phyloP scores from a whole-genome alignment of 2,113 vertebrate species.

The Chitala chitala region DNA sequence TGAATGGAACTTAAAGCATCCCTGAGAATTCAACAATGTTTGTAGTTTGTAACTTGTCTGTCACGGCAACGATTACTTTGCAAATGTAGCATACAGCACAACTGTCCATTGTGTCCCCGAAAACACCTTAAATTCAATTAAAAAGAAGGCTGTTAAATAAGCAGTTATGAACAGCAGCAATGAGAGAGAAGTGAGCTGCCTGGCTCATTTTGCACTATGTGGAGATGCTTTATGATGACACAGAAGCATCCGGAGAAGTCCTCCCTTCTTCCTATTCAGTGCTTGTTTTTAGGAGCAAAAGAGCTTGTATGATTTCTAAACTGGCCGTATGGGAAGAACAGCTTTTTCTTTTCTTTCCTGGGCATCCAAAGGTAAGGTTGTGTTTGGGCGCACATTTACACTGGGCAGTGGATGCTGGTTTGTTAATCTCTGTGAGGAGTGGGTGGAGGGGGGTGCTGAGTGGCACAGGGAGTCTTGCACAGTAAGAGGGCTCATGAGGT shows the following conservation, averaged over 20 bases:
- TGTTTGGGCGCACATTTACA: constrained; percentile 43
- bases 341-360: constrained; percentile 38
- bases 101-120: background rate
- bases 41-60: background rate
- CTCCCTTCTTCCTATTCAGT: constrained; percentile 41
- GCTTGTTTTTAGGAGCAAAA: constrained; percentile 51
- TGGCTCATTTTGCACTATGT: background rate
- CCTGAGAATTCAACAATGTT: background rate
- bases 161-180: constrained; percentile 9
- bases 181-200: background rate
- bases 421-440: constrained; percentile 64
- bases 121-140: background rate
- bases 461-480: too few relatives aligned
- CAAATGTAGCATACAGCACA: background rate
- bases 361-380: constrained; percentile 40
- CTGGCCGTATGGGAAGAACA: constrained; percentile 47
- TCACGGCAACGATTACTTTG: background rate
- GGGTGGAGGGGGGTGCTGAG: constrained; percentile 52
- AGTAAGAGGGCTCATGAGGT: constrained; percentile 84
- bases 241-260: background rate
- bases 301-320: constrained; percentile 49
- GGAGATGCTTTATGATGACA: background rate
- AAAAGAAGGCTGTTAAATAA: background rate
- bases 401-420: constrained; percentile 48
- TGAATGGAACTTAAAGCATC: background rate